These are phyloP conservation scores for Leptocoma aspasia DNA, from an alignment of 2,113 vertebrate genomes.

Conservation along the genomic window DNA sequence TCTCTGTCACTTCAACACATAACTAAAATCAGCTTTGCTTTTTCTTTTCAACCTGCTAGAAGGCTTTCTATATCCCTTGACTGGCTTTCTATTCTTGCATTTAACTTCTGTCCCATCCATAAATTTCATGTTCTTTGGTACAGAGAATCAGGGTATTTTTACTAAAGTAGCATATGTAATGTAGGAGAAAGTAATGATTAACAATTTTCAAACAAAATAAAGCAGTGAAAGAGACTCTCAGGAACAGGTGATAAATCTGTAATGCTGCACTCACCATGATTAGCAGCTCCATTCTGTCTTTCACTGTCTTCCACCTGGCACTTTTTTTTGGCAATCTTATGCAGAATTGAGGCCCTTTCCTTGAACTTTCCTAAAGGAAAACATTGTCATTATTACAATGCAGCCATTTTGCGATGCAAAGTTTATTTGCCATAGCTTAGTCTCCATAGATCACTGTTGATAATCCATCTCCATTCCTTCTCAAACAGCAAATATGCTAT, in stretches of 20 bases:
- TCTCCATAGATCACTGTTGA: neutral
- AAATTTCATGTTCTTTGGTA: neutral
- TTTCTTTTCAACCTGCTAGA: neutral
- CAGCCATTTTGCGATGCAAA: neutral
- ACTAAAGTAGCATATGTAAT: neutral
- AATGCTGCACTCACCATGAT: slow-evolving; percentile 77
- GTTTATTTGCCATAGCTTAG: neutral
- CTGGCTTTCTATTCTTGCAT: neutral
- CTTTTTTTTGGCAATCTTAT: slow-evolving; percentile 99
- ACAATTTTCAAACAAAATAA: neutral
- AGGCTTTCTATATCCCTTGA: neutral
- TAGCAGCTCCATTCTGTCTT: slow-evolving; percentile 87
- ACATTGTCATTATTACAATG: neutral
- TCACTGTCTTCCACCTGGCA: slow-evolving; percentile 94
- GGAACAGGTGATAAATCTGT: neutral
- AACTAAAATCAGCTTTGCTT: neutral
- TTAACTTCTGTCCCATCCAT: neutral
- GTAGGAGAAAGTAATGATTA: neutral
- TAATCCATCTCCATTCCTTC: neutral
- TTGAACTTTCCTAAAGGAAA: slow-evolving; percentile 89
- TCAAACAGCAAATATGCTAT: neutral
- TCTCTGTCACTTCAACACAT: neutral
- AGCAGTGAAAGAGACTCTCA: neutral
- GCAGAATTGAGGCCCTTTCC: slow-evolving; percentile 96
- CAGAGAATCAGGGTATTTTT: neutral